Evolutionary conservation across 2,797 vertebrate genomes (phyloP).

Genomic region (Perodicticus potto): DNA sequence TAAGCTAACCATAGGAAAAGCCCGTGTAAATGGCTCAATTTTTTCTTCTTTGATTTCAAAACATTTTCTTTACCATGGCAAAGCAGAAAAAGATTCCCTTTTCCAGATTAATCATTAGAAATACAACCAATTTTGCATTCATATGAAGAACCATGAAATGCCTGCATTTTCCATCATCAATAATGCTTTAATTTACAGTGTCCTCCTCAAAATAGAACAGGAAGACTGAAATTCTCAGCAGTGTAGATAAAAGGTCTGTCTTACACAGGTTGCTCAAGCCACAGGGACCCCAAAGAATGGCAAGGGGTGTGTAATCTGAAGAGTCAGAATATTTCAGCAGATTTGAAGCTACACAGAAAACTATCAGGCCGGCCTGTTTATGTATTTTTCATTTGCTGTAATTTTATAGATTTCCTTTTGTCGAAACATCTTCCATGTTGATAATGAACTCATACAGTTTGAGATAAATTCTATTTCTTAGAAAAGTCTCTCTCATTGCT

Average conservation of each 20-base stretch:
- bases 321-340: not conserved
- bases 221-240: conserved; percentile 19
- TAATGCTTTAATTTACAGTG: not conserved
- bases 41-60: not conserved
- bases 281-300: not conserved
- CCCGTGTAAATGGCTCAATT: not conserved
- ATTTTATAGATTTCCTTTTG: not conserved
- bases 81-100: not conserved
- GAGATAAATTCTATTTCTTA: conserved; percentile 27
- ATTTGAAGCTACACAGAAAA: not conserved
- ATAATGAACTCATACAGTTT: not conserved
- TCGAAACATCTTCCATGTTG: not conserved
- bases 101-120: not conserved
- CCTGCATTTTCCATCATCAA: not conserved
- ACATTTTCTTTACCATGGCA: not conserved
- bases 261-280: not conserved
- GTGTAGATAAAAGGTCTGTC: not conserved
- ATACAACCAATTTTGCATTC: not conserved
- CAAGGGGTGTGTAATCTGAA: not conserved
- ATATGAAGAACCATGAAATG: not conserved
- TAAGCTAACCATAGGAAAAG: not conserved
- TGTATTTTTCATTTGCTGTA: not conserved
- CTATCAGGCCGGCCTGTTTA: not conserved
- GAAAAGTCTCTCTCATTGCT: not conserved
- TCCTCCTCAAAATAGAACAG: not conserved